Percentiles rank a stretch among this genome's conserved stretches.
Evolutionary conservation across 1,140 invertebrate genomes (phyloP).

Genomic region (Anoplophora glabripennis): DNA sequence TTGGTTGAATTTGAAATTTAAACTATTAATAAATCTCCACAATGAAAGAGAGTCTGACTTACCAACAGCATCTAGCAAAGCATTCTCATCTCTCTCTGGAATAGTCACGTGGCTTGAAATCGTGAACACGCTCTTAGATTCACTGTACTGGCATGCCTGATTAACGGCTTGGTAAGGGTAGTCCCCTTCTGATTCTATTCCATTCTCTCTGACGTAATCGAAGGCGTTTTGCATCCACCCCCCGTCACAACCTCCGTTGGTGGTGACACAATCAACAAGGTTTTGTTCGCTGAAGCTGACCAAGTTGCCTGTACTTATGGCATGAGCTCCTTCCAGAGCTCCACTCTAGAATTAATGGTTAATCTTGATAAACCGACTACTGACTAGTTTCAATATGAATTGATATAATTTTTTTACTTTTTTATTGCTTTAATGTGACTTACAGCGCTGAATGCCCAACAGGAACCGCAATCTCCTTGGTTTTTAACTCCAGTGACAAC

Average conservation of each 20-base stretch:
- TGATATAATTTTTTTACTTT: too few relatives aligned
- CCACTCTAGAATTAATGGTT: slow-evolving; percentile 70
- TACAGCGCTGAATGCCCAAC: not conserved
- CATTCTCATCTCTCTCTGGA: not conserved
- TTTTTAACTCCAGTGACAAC: slow-evolving; percentile 28
- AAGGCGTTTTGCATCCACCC: slow-evolving; percentile 6
- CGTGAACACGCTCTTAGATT: slow-evolving; percentile 2
- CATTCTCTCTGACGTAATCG: slow-evolving; percentile 6
- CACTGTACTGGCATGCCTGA: slow-evolving; percentile 1
- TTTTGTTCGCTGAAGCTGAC: slow-evolving; percentile 95
- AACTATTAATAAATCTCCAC: too few relatives aligned
- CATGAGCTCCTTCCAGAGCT: slow-evolving; percentile 91
- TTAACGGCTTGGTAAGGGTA: slow-evolving; percentile 16
- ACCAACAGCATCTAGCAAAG: slow-evolving; percentile 59
- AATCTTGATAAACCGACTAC: too few relatives aligned
- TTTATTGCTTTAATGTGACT: not conserved
- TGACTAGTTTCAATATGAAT: too few relatives aligned
- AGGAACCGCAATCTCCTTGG: not conserved
- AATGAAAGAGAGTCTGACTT: too few relatives aligned
- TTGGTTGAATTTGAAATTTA: too few relatives aligned
- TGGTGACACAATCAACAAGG: slow-evolving; percentile 86
- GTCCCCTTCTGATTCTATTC: slow-evolving; percentile 17
- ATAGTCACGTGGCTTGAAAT: slow-evolving; percentile 5
- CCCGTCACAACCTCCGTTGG: slow-evolving; percentile 59
- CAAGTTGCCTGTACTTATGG: slow-evolving; percentile 75